These are phyloP conservation scores for Epinotia nisella DNA, from an alignment of 2,888 invertebrate species.

Conservation along the genomic window DNA sequence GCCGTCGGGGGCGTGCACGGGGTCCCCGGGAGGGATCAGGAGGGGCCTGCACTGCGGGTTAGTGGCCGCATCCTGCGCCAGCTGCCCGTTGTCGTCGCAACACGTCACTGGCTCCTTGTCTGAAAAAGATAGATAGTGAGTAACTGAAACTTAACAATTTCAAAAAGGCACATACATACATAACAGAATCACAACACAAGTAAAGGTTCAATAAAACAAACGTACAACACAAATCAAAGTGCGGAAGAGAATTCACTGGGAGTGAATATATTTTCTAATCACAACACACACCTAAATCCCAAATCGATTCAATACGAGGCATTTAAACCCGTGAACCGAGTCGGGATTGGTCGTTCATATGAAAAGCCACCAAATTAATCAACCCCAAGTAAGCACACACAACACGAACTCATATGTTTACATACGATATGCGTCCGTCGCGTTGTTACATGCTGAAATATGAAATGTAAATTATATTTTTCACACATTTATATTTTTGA, in stretches of 20 bases:
- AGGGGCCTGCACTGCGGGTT: conserved; percentile 75
- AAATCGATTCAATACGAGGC: conserved; percentile 17
- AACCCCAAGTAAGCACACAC: conserved; percentile 19
- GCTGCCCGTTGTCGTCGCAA: conserved; percentile 70
- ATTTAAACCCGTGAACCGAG: neutral
- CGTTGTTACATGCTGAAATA: conserved; percentile 15
- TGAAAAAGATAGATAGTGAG: conserved; percentile 46
- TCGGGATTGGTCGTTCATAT: neutral
- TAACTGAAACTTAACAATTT: no score
- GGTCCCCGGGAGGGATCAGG: conserved; percentile 70
- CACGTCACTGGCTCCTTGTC: conserved; percentile 70
- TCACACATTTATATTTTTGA: no score
- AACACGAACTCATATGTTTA: conserved; percentile 17
- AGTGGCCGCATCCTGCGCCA: conserved; percentile 59
- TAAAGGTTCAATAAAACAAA: neutral
- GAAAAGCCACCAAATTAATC: conserved; percentile 22
- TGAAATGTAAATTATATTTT: neutral
- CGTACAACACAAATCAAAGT: neutral
- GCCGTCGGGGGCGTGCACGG: conserved; percentile 77
- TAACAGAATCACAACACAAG: conserved; percentile 3
- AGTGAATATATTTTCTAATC: conserved; percentile 26
- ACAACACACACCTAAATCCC: conserved; percentile 27
- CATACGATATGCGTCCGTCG: neutral
- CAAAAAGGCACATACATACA: neutral
- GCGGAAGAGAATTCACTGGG: conserved; percentile 15